Percentiles rank a stretch among this genome's conserved stretches.
Conservation (phyloP, 2,888 invertebrate species). For the Synanthedon myopaeformis region DNA sequence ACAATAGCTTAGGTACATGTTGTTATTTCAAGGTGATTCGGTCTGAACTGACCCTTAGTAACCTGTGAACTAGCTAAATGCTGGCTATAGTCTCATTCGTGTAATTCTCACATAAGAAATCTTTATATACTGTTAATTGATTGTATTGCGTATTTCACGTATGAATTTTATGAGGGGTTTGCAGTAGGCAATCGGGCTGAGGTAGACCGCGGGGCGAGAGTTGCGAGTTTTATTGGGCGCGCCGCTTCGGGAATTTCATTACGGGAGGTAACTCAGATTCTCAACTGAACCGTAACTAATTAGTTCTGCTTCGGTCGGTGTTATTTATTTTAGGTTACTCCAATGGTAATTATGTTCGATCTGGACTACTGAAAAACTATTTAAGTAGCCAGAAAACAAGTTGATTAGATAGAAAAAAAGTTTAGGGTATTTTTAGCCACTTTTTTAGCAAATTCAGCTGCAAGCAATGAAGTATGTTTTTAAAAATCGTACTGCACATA, state of each 20-base stretch:
- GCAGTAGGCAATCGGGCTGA: not conserved
- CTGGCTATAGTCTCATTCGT: not conserved
- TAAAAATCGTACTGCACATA: too few relatives aligned
- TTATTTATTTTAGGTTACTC: slow-evolving; percentile 31
- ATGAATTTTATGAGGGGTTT: not conserved
- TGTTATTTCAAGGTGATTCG: too few relatives aligned
- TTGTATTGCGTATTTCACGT: not conserved
- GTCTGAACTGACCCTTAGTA: too few relatives aligned
- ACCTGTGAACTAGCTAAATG: too few relatives aligned
- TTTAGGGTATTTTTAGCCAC: too few relatives aligned
- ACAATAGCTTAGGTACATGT: too few relatives aligned
- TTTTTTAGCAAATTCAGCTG: too few relatives aligned
- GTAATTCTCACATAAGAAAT: not conserved
- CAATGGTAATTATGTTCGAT: slow-evolving; percentile 19
- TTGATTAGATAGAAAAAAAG: not conserved
- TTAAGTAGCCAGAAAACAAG: not conserved
- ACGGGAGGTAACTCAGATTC: slow-evolving; percentile 27
- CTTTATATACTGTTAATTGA: not conserved
- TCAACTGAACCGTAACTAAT: slow-evolving; percentile 35
- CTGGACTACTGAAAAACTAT: not conserved
- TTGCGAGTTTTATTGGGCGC: slow-evolving; percentile 8
- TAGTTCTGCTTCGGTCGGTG: slow-evolving; percentile 23
- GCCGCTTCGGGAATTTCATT: slow-evolving; percentile 36
- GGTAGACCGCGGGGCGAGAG: slow-evolving; percentile 1
- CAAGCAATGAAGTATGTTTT: too few relatives aligned